phyloP scores from a whole-genome alignment of 2,797 vertebrate genomes.

The Etheostoma nigrum region DNA sequence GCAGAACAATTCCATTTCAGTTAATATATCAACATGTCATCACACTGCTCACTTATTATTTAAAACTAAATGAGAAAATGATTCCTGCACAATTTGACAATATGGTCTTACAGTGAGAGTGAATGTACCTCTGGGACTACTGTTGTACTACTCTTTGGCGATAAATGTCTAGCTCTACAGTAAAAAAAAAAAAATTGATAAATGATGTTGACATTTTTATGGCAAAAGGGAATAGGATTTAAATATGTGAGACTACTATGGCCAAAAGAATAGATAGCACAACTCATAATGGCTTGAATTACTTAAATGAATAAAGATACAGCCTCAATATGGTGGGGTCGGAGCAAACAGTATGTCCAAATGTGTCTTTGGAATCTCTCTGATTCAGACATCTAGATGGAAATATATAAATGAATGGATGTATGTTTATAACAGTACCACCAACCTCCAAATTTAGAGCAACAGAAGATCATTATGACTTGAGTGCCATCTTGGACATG shows the following conservation, averaged over 20 bases:
- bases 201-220: conserved; percentile 40
- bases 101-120: conserved; percentile 17
- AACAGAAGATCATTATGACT: background rate
- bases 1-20: background rate
- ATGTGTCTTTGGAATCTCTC: conserved; percentile 6
- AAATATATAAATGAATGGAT: conserved; percentile 1
- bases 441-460: background rate
- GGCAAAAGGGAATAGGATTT: conserved; percentile 26
- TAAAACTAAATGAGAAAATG: conserved; percentile 21
- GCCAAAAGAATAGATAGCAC: conserved; percentile 15
- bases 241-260: conserved; percentile 22
- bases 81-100: conserved; percentile 26
- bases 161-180: conserved; percentile 8
- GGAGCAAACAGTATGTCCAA: background rate
- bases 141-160: conserved; percentile 23
- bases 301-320: conserved; percentile 11
- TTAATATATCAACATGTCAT: background rate
- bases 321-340: conserved; percentile 1
- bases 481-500: background rate
- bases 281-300: conserved; percentile 6
- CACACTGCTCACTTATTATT: conserved; percentile 3
- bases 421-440: background rate
- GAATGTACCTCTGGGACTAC: conserved; percentile 11
- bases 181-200: conserved; percentile 4
- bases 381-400: background rate